Percentiles rank a stretch among this genome's conserved stretches.
Conservation (phyloP, 2,113 vertebrate genomes). For the Callospermophilus lateralis region DNA sequence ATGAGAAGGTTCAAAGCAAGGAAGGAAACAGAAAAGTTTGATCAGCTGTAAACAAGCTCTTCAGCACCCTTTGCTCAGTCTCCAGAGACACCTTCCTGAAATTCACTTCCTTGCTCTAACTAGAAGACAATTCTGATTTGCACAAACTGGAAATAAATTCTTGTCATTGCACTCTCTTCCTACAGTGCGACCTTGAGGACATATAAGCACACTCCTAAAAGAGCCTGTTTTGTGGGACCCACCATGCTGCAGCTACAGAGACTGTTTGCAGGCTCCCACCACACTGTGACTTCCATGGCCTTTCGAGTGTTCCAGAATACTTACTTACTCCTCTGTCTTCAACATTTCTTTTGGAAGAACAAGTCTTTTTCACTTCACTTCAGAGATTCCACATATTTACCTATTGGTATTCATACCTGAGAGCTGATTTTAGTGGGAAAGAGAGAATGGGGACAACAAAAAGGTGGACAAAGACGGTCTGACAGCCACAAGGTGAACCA, state of each 20-base stretch:
- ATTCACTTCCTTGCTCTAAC: not conserved
- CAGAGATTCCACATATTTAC: not conserved
- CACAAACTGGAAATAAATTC: not conserved
- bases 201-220: not conserved
- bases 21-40: not conserved
- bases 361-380: not conserved
- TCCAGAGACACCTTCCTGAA: not conserved
- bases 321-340: too few relatives aligned
- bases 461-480: not conserved
- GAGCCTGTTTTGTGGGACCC: not conserved
- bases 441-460: not conserved
- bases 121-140: not conserved
- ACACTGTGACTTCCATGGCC: not conserved
- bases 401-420: not conserved
- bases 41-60: not conserved
- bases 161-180: not conserved
- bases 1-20: not conserved
- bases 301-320: not conserved
- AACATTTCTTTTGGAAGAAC: not conserved
- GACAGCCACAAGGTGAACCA: not conserved
- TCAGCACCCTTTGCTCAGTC: not conserved
- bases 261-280: not conserved
- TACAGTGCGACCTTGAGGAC: not conserved
- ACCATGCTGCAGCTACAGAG: not conserved
- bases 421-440: not conserved